Evolutionary conservation across 2,113 vertebrate genomes (phyloP).

Genomic region (Gobio gobio): DNA sequence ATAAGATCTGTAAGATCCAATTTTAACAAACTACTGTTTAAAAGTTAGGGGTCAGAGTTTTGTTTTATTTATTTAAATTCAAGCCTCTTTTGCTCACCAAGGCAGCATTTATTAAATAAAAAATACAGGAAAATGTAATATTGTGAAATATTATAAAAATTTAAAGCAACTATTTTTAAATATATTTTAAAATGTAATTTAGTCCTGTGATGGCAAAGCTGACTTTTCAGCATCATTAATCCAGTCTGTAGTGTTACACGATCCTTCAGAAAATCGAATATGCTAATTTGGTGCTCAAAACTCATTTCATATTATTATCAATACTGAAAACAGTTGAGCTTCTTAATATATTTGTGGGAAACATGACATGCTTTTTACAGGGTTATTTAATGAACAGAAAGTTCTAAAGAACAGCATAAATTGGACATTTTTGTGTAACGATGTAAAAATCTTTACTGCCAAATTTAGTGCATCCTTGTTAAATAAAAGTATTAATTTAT

Average conservation of each 20-base stretch:
- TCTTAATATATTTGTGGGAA: too few species aligned
- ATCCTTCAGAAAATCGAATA: neutral
- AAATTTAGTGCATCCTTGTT: neutral
- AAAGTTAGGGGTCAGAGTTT: neutral
- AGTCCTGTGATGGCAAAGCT: neutral
- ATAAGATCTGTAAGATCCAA: neutral
- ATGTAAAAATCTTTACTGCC: too few species aligned
- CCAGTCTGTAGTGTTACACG: neutral
- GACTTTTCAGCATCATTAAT: too few species aligned
- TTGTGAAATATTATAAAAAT: neutral
- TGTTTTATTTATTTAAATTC: too few species aligned
- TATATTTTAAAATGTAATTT: neutral
- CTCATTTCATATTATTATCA: too few species aligned
- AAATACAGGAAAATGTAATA: neutral
- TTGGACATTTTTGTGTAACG: too few species aligned
- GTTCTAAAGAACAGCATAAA: too few species aligned
- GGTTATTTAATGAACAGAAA: too few species aligned
- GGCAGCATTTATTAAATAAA: neutral
- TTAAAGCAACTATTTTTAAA: neutral
- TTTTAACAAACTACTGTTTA: neutral
- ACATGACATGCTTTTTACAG: too few species aligned
- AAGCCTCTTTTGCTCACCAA: neutral
- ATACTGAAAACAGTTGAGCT: too few species aligned
- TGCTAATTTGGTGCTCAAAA: too few species aligned
- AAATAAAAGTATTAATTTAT: neutral